Evolutionary conservation across 2,888 invertebrate genomes (phyloP).

Genomic region (Osmoderma eremita): DNA sequence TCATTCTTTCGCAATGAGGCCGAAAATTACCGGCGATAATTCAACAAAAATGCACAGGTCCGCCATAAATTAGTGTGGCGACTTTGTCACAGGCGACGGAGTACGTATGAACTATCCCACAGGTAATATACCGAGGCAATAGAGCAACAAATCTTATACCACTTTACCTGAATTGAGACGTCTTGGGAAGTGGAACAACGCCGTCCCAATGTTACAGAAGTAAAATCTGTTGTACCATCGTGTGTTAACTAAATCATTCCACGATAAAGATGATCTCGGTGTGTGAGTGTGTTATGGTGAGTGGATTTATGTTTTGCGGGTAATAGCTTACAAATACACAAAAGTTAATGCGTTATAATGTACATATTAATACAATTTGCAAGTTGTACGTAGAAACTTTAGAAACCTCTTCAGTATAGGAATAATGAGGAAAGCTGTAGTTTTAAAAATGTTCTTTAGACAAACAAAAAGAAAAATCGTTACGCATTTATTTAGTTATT

Average conservation of each 20-base stretch:
- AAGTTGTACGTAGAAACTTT: background rate
- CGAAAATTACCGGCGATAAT: slow-evolving; percentile 51
- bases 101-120: slow-evolving; percentile 36
- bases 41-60: slow-evolving; percentile 49
- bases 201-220: slow-evolving; percentile 39
- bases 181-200: slow-evolving; percentile 46
- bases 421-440: background rate
- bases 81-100: slow-evolving; percentile 33
- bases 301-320: slow-evolving; percentile 31
- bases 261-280: slow-evolving; percentile 27
- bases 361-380: slow-evolving; percentile 6
- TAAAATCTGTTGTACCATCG: slow-evolving; percentile 40
- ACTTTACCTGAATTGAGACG: slow-evolving; percentile 47
- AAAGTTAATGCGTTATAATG: slow-evolving; percentile 10
- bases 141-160: slow-evolving; percentile 44
- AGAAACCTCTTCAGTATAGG: background rate
- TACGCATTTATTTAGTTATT: background rate
- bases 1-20: slow-evolving; percentile 51
- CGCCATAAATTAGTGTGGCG: slow-evolving; percentile 47
- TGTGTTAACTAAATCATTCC: slow-evolving; percentile 41
- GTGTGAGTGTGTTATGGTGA: slow-evolving; percentile 11
- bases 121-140: slow-evolving; percentile 31
- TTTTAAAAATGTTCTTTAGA: background rate
- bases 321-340: slow-evolving; percentile 2
- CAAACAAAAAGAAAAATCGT: background rate